Conservation (phyloP, 2,888 invertebrate species). For the Tipula lateralis region DNA sequence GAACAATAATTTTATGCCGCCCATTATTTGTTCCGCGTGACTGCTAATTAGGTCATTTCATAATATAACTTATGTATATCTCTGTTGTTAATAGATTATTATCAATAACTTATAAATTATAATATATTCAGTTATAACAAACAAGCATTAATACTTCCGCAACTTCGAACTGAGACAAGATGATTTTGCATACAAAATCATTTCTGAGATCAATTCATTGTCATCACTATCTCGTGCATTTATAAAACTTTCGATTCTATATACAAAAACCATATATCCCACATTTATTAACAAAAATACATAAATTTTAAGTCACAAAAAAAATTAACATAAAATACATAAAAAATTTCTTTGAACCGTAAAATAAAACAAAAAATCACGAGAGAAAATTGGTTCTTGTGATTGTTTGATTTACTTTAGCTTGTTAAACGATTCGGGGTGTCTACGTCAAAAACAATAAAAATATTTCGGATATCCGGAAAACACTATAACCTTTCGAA, state of each 20-base stretch:
- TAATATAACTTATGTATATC: not conserved
- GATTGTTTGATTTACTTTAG: not conserved
- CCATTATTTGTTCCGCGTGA: not conserved
- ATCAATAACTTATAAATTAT: not conserved
- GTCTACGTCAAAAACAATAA: not conserved
- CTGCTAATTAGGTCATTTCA: not conserved
- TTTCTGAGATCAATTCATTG: not conserved
- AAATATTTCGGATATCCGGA: not conserved
- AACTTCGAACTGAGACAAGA: not conserved
- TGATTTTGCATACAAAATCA: not conserved
- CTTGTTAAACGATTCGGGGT: not conserved
- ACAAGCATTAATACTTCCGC: not conserved
- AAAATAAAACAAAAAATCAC: not conserved
- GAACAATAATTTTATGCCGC: not conserved
- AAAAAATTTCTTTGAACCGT: not conserved
- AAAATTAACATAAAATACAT: not conserved
- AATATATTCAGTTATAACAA: not conserved
- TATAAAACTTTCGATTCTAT: not conserved
- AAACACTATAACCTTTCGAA: not conserved
- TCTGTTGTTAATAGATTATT: not conserved
- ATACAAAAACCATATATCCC: slow-evolving; percentile 3
- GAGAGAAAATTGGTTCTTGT: not conserved
- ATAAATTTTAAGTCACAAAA: not conserved
- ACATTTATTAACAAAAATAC: not conserved
- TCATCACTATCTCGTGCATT: not conserved